Percentiles rank a stretch among this genome's conserved stretches.
Conservation (phyloP, 2,888 invertebrate species). For the Dascillus cervinus region DNA sequence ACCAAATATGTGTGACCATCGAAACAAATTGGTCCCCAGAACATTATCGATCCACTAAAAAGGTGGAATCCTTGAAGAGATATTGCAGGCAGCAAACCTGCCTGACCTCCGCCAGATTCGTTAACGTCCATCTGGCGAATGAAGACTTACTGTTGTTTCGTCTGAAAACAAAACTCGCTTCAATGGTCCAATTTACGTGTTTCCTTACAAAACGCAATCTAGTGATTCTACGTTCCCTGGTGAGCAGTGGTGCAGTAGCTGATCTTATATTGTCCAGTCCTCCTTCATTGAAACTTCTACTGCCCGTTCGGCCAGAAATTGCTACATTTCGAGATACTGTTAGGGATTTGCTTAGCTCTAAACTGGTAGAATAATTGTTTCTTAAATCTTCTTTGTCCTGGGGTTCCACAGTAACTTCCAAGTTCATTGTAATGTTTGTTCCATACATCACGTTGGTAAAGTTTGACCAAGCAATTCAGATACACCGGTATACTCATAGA, state of each 20-base stretch:
- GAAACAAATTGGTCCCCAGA: slow-evolving; percentile 2
- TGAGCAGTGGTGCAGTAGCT: slow-evolving; percentile 5
- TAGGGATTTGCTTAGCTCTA: too few relatives aligned
- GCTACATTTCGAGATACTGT: not conserved
- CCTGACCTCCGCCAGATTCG: slow-evolving; percentile 5
- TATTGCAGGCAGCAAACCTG: too few relatives aligned
- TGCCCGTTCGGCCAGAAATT: not conserved
- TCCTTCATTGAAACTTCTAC: slow-evolving; percentile 1
- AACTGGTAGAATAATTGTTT: too few relatives aligned
- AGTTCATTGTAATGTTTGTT: too few relatives aligned
- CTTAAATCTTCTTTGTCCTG: too few relatives aligned
- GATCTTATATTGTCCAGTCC: slow-evolving; percentile 4
- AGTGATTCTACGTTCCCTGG: slow-evolving; percentile 3
- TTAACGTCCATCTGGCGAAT: slow-evolving; percentile 5
- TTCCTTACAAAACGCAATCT: slow-evolving; percentile 2
- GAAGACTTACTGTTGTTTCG: slow-evolving; percentile 6
- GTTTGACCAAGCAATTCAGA: too few relatives aligned
- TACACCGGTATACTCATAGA: too few relatives aligned
- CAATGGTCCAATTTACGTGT: slow-evolving; percentile 8
- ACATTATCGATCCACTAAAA: slow-evolving; percentile 2
- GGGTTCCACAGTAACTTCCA: too few relatives aligned
- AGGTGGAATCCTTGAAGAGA: too few relatives aligned
- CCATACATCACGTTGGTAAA: too few relatives aligned
- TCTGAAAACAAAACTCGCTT: slow-evolving; percentile 7
- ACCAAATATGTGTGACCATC: slow-evolving; percentile 1